These are phyloP conservation scores for Hemicentrotus pulcherrimus DNA, from an alignment of 35 echinoderm and acorn worm genomes.

Conservation along the genomic window DNA sequence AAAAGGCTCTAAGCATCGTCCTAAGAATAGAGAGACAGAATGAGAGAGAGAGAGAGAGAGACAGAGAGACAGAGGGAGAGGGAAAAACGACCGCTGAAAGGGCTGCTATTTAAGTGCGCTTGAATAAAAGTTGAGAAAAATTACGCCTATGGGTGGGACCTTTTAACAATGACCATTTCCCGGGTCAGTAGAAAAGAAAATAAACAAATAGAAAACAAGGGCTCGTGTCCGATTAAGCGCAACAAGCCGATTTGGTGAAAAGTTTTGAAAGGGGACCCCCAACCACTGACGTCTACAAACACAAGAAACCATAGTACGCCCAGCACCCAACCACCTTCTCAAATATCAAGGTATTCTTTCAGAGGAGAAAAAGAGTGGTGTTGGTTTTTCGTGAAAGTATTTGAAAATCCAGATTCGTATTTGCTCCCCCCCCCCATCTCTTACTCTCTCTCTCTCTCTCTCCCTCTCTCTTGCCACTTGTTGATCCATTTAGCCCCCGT, in stretches of 20 bases:
- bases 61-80: too few species aligned
- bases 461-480: neutral
- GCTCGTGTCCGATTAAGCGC: conserved; percentile 14
- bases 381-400: neutral
- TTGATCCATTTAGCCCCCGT: neutral
- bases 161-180: conserved; percentile 15
- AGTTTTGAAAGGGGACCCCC: conserved; percentile 14
- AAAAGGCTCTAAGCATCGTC: neutral
- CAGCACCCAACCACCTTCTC: neutral
- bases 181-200: conserved; percentile 35
- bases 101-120: neutral
- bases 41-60: too few species aligned
- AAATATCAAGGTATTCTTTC: neutral
- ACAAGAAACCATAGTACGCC: conserved; percentile 10
- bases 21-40: neutral
- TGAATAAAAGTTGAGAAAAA: conserved; percentile 41
- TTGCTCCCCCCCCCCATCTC: neutral
- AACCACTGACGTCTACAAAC: neutral
- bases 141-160: conserved; percentile 36
- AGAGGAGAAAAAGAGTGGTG: neutral
- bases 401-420: neutral
- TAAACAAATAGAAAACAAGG: conserved; percentile 33
- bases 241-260: conserved; percentile 23
- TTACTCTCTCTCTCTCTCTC: neutral
- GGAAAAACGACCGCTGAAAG: neutral